Evolutionary conservation across 2,888 invertebrate genomes (phyloP).

Genomic region (Agrochola litura): DNA sequence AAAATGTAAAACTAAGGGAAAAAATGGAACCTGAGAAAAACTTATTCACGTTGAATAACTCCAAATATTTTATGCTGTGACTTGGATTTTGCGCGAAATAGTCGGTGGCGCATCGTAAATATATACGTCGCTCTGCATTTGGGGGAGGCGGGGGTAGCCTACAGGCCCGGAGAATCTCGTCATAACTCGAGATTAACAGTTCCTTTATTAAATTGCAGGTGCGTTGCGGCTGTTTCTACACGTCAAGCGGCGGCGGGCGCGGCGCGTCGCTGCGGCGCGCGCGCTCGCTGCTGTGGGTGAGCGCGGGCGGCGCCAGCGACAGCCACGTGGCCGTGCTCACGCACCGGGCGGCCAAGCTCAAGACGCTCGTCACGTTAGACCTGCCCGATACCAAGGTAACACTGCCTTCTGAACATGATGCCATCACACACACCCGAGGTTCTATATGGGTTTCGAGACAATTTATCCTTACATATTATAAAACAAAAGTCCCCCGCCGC

Average conservation of each 20-base stretch:
- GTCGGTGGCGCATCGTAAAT: too few relatives aligned
- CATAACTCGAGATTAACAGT: not conserved
- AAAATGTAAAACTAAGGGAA: too few relatives aligned
- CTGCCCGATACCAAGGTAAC: conserved; percentile 94
- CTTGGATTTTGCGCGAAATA: too few relatives aligned
- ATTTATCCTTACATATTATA: too few relatives aligned
- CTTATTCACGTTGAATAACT: too few relatives aligned
- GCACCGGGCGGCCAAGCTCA: conserved; percentile 93
- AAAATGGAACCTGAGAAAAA: too few relatives aligned
- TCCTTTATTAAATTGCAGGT: conserved; percentile 90
- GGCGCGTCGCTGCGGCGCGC: conserved; percentile 91
- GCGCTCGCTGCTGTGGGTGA: conserved; percentile 97
- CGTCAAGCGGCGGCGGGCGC: conserved; percentile 85
- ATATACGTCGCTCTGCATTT: too few relatives aligned
- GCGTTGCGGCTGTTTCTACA: conserved; percentile 97
- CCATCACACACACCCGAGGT: not conserved
- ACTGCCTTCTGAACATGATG: not conserved
- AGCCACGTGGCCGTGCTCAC: conserved; percentile 95
- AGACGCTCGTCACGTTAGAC: conserved; percentile 94
- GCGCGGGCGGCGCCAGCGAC: conserved; percentile 94
- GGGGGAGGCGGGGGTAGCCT: too few relatives aligned
- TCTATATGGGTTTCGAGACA: not conserved
- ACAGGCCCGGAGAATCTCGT: too few relatives aligned
- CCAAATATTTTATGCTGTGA: too few relatives aligned
- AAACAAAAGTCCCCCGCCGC: too few relatives aligned